A percentile compares a stretch with the other conserved stretches of the same genome.
These are phyloP conservation scores for Mesorhabditis belari DNA, from an alignment of 2,888 invertebrate species.

Conservation along the genomic window DNA sequence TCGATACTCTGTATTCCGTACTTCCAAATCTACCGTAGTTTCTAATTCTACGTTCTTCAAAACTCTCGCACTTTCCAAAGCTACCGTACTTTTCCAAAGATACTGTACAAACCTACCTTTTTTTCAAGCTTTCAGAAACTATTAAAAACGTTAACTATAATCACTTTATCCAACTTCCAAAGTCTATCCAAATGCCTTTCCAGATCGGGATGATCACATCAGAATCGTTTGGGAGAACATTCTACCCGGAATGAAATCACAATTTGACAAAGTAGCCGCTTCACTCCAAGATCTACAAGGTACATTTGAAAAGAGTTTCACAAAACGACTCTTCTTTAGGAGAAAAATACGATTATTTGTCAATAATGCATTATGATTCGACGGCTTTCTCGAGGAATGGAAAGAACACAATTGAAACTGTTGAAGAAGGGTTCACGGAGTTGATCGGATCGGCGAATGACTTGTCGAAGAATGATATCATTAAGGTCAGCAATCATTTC, in stretches of 20 bases:
- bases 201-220: constrained; percentile 56
- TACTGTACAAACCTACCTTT: too few species aligned
- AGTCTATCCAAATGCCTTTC: constrained; percentile 5
- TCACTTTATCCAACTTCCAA: not conserved
- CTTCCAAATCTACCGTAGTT: too few species aligned
- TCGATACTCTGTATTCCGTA: too few species aligned
- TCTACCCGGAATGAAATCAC: constrained; percentile 51
- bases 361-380: constrained; percentile 51
- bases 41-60: too few species aligned
- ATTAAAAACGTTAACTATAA: not conserved
- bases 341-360: constrained; percentile 50
- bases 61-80: too few species aligned
- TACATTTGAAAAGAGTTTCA: not conserved
- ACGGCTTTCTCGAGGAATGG: constrained; percentile 52
- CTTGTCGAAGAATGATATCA: constrained; percentile 46
- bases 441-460: constrained; percentile 49
- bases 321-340: constrained; percentile 13
- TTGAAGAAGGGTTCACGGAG: constrained; percentile 44
- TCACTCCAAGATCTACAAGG: constrained; percentile 17
- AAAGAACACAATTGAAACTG: constrained; percentile 50
- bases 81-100: too few species aligned
- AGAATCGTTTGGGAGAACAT: constrained; percentile 54
- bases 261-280: constrained; percentile 48
- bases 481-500: constrained; percentile 29
- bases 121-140: too few species aligned